Conservation (phyloP, 2,113 vertebrate genomes). For the Chlamydotis undulata region DNA sequence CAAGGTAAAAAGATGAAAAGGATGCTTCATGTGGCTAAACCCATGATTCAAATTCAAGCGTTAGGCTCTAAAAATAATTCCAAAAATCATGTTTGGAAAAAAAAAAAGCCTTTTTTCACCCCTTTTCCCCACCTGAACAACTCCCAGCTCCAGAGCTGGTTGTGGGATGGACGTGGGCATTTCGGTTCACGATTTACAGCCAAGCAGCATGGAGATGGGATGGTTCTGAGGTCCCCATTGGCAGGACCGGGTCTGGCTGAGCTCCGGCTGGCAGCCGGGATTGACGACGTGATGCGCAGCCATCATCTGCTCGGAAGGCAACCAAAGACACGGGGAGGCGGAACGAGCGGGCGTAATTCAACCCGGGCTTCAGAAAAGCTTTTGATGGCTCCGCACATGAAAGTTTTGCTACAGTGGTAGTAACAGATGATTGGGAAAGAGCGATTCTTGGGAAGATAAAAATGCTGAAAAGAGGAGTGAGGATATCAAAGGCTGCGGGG, state of each 20-base stretch:
- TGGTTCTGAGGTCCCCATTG: neutral
- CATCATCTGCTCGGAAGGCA: neutral
- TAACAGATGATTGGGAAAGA: neutral
- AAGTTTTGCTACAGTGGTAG: conserved; percentile 4
- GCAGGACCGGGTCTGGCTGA: neutral
- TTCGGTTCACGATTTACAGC: neutral
- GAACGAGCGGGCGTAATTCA: neutral
- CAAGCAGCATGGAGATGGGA: neutral
- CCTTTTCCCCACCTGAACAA: neutral
- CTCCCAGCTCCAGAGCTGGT: neutral
- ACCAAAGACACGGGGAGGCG: neutral
- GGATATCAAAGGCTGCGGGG: neutral
- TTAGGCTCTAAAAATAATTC: conserved; percentile 2
- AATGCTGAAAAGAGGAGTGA: neutral
- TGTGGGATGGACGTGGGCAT: neutral
- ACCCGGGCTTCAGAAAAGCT: conserved; percentile 9
- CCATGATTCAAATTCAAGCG: neutral
- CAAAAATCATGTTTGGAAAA: rapidly evolving
- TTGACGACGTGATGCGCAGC: neutral
- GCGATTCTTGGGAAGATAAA: neutral
- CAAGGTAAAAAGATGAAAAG: conserved; percentile 22
- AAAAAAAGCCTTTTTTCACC: neutral
- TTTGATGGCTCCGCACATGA: conserved; percentile 15
- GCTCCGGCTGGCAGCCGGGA: neutral
- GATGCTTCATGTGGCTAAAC: neutral